Base-by-base conservation (phyloP, 2,888 invertebrate species). In the Notodonta ziczac region DNA sequence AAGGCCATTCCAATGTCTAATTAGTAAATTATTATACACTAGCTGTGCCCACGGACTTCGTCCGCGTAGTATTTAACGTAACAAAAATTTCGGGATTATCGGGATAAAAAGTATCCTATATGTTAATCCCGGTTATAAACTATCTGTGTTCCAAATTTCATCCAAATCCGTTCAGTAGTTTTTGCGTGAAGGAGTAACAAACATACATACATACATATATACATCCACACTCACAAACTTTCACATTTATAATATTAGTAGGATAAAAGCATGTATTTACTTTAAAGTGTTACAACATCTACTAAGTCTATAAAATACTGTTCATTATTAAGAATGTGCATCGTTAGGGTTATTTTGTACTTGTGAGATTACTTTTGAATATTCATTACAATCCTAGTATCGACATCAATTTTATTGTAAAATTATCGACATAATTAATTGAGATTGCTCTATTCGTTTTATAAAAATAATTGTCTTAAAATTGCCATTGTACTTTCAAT, bases 311-410 rank as follows among this genome's bases (percentile, higher is more conserved):
- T 39, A 39, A 66, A 58, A 63, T 72, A 70, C 56, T 67, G 66
- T 57, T 59, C 32, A 56, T 62, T 66, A 40, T 51, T 32, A 35
- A 65, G 66, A 64, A 69, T 62, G 59, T 24, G 46, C 58, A 61
- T 55, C 62, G 16, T 56, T 60, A 57, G 16, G 14, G 52, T 57
- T 62, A 65, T 46, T 76, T 75, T 76, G 72, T 75, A 76, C 75
- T 72, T 67, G 50, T 62, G 58, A 58, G n/a, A 42, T 59, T 48
- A 55, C 35, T 57, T 57, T 60, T 56, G 42, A 54, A 46, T 42
- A 59, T 58, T 52, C 44, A 58, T 40, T 63, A 67, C 60, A 63
- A 50, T 16, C 16, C 16, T 50, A 50, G 2, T 16, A 50, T 50
- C 32, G 13, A 13, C 5, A 32, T 32, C 13, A 32, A 32, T 52